Percentiles rank a stretch among this genome's conserved stretches.
Evolutionary conservation across 2,113 vertebrate species (phyloP).

Genomic region (Nothobranchius kuhntae): DNA sequence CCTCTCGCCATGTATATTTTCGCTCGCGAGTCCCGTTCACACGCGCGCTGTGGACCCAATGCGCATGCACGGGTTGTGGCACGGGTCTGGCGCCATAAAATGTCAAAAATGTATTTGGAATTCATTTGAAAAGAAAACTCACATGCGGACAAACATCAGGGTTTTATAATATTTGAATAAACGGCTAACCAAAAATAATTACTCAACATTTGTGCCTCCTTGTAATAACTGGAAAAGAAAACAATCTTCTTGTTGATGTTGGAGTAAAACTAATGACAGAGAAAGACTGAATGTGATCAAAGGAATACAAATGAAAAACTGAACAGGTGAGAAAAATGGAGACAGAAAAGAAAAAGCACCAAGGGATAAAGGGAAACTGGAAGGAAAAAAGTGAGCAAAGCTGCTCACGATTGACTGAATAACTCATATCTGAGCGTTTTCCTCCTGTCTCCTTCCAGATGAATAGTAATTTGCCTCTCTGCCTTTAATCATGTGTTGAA

Average conservation of each 20-base stretch:
- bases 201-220: not conserved
- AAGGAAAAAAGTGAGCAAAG: slow-evolving; percentile 9
- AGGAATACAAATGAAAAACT: slow-evolving; percentile 13
- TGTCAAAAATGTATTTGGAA: not conserved
- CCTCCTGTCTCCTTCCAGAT: slow-evolving; percentile 70
- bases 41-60: too few species aligned
- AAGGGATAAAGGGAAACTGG: slow-evolving; percentile 8
- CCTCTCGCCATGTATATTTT: too few species aligned
- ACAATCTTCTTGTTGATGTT: not conserved
- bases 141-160: not conserved
- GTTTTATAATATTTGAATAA: not conserved
- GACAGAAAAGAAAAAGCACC: slow-evolving; percentile 2
- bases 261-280: slow-evolving; percentile 14
- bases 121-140: not conserved
- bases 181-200: not conserved
- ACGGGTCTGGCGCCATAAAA: too few species aligned
- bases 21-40: too few species aligned
- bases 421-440: slow-evolving; percentile 65
- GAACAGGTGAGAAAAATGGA: slow-evolving; percentile 24
- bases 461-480: slow-evolving; percentile 74
- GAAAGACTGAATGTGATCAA: slow-evolving; percentile 25
- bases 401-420: slow-evolving; percentile 73
- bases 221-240: not conserved
- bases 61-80: too few species aligned
- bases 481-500: slow-evolving; percentile 78